A percentile compares a stretch with the other conserved stretches of the same genome.
Conservation (phyloP, 2,888 invertebrate genomes). For the Trilocha varians region DNA sequence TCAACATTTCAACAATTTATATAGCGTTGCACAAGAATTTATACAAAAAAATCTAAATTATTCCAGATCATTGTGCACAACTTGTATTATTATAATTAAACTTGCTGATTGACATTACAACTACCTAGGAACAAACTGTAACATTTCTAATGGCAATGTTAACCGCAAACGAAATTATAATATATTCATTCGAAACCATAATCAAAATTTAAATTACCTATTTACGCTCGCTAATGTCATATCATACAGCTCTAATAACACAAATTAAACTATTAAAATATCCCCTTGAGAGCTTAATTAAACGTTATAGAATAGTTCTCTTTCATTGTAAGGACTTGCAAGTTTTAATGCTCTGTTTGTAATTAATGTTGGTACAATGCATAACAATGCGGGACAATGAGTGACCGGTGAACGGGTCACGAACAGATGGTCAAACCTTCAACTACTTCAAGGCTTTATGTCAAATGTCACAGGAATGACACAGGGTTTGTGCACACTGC, state of each 20-base stretch:
- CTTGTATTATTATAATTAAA: no score
- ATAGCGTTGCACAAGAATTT: no score
- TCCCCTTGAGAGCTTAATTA: background rate
- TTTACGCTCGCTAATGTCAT: background rate
- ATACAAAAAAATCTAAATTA: no score
- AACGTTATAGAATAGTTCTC: background rate
- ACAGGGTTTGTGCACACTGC: conserved; percentile 4
- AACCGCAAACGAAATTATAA: background rate
- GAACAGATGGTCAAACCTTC: conserved; percentile 35
- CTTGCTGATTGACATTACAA: no score
- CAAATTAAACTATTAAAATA: background rate
- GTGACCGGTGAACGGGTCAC: conserved; percentile 25
- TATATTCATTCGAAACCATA: background rate
- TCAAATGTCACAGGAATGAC: conserved; percentile 39
- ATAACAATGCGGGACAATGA: conserved; percentile 38
- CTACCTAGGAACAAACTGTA: no score
- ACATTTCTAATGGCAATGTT: no score
- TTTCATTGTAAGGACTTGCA: background rate
- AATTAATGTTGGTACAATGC: conserved; percentile 30
- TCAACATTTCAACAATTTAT: no score
- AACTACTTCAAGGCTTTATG: conserved; percentile 32
- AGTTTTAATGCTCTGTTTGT: conserved; percentile 7
- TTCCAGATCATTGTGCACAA: no score
- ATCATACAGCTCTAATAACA: background rate
- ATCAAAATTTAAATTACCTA: background rate